Percentiles rank a stretch among this genome's conserved stretches.
phyloP scores from a whole-genome alignment of 2,113 vertebrate genomes.

The Dinomys branickii region DNA sequence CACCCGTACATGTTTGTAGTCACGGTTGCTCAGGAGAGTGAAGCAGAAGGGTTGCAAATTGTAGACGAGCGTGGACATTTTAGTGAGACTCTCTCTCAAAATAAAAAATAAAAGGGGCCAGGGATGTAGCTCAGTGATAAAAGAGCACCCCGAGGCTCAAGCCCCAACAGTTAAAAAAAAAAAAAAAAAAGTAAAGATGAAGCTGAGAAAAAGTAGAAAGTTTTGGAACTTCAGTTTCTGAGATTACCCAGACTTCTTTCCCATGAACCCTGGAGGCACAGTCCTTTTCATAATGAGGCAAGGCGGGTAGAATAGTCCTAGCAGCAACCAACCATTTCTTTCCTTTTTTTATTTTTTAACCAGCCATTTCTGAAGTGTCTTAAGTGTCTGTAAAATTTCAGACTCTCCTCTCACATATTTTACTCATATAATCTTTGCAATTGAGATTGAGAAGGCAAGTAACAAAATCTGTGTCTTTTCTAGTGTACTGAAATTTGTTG shows the following conservation, averaged over 20 bases:
- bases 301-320: not conserved
- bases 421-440: not conserved
- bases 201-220: not conserved
- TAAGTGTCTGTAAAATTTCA: not conserved
- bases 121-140: not conserved
- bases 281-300: not conserved
- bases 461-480: not conserved
- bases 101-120: not conserved
- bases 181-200: conserved; percentile 18
- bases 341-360: too few species aligned
- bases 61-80: not conserved
- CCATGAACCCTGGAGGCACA: not conserved
- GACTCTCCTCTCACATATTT: conserved; percentile 24
- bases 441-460: not conserved
- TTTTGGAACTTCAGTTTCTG: not conserved
- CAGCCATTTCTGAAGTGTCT: too few species aligned
- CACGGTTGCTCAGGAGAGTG: not conserved
- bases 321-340: not conserved
- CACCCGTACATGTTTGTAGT: not conserved
- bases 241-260: not conserved
- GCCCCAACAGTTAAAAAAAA: not conserved
- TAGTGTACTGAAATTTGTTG: conserved; percentile 12
- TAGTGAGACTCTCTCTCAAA: not conserved
- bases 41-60: not conserved
- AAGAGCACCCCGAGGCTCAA: not conserved